These are phyloP conservation scores for Ptychochromis oligacanthus DNA, from an alignment of 2,113 vertebrate species.

Conservation along the genomic window DNA sequence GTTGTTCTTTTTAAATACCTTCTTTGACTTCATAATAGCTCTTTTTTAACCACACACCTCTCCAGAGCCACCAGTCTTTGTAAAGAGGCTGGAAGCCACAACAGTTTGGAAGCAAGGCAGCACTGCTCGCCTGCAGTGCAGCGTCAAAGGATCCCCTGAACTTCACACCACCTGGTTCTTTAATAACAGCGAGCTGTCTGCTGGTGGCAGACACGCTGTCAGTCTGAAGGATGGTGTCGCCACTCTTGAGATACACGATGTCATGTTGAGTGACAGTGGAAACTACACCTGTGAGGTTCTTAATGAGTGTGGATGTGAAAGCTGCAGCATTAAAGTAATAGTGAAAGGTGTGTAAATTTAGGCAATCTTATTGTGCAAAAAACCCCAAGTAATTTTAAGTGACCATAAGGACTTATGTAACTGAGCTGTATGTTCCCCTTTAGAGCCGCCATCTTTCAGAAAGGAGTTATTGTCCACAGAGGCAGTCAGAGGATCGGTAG, in stretches of 20 bases:
- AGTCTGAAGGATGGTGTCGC: constrained; percentile 83
- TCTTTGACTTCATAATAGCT: constrained; percentile 24
- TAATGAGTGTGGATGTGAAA: constrained; percentile 89
- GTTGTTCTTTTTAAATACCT: constrained; percentile 5
- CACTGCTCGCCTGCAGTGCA: constrained; percentile 86
- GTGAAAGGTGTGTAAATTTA: constrained; percentile 87
- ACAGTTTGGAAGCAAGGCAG: constrained; percentile 88
- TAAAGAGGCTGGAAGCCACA: constrained; percentile 88
- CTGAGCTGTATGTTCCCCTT: constrained; percentile 59
- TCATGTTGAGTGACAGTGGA: constrained; percentile 84
- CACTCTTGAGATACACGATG: constrained; percentile 83
- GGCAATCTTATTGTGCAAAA: background rate
- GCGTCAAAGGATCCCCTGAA: constrained; percentile 89
- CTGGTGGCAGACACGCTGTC: constrained; percentile 80
- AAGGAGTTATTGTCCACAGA: constrained; percentile 86
- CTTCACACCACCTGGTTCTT: constrained; percentile 91
- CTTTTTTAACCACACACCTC: constrained; percentile 33
- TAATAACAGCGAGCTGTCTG: constrained; percentile 85
- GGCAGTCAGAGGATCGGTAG: constrained; percentile 86
- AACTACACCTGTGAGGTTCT: constrained; percentile 89
- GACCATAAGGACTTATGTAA: background rate
- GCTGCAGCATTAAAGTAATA: constrained; percentile 84
- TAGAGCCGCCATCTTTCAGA: constrained; percentile 90
- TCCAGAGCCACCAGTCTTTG: constrained; percentile 85
- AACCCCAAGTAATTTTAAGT: background rate